phyloP scores from a whole-genome alignment of 2,888 invertebrate genomes.

The Acrobasis suavella region DNA sequence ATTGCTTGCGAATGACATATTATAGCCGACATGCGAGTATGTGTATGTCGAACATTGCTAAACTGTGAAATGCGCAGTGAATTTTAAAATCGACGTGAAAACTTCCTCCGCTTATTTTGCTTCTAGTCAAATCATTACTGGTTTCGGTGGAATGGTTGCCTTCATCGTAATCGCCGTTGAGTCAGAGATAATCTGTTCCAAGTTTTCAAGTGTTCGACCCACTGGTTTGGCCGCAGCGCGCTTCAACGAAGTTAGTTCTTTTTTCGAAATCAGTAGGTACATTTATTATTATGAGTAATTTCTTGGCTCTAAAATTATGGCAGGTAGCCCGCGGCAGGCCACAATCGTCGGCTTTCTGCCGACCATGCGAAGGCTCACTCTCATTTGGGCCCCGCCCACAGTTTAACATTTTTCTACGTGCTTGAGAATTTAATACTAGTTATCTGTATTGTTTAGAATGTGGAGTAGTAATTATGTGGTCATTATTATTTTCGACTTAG shows the following conservation, averaged over 20 bases:
- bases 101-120: background rate
- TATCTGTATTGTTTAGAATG: constrained; percentile 72
- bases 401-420: constrained; percentile 78
- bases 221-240: constrained; percentile 36
- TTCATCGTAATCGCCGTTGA: constrained; percentile 40
- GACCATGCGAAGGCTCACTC: constrained; percentile 62
- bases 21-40: constrained; percentile 40
- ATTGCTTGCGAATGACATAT: constrained; percentile 61
- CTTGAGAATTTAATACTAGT: constrained; percentile 71
- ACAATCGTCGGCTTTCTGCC: constrained; percentile 51
- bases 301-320: constrained; percentile 75
- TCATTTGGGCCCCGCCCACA: constrained; percentile 66
- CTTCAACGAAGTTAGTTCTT: constrained; percentile 57
- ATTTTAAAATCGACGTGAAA: constrained; percentile 24
- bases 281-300: constrained; percentile 81
- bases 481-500: constrained; percentile 56
- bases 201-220: constrained; percentile 42
- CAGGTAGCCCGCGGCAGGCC: constrained; percentile 77
- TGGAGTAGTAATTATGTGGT: constrained; percentile 63
- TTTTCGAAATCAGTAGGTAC: constrained; percentile 70
- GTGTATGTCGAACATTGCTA: constrained; percentile 48
- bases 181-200: constrained; percentile 58
- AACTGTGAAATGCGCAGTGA: constrained; percentile 44
- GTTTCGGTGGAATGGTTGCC: constrained; percentile 7
- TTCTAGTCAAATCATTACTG: constrained; percentile 3